These are phyloP conservation scores for Puffinus mauretanicus DNA, from an alignment of 2,113 vertebrate genomes.

Conservation along the genomic window DNA sequence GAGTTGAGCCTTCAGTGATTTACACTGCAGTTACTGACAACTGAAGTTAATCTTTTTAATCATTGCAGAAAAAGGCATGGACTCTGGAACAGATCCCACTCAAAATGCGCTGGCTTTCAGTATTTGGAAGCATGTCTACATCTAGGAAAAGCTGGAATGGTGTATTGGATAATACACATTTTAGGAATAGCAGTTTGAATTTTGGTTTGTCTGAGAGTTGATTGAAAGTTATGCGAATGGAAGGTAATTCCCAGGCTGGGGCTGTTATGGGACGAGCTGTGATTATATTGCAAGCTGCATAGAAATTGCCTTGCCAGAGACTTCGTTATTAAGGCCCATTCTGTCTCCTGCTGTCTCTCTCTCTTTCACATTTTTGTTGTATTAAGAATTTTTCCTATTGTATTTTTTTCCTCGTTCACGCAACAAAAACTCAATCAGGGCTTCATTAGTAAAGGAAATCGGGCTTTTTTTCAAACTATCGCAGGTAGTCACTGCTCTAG, in stretches of 20 bases:
- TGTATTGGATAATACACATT: accelerated
- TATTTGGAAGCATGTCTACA: accelerated
- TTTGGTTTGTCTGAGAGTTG: neutral
- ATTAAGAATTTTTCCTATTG: neutral
- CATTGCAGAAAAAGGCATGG: neutral
- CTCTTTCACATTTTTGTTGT: accelerated
- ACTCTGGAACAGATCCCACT: neutral
- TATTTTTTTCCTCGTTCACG: neutral
- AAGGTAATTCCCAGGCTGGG: neutral
- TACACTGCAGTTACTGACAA: neutral
- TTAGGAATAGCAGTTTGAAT: accelerated
- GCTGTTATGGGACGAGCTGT: accelerated
- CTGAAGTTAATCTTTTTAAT: neutral
- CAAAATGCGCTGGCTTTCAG: too few relatives aligned
- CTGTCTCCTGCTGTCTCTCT: neutral
- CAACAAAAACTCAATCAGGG: neutral
- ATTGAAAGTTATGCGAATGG: accelerated
- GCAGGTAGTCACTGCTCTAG: neutral
- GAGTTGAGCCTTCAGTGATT: neutral
- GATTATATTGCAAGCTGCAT: accelerated
- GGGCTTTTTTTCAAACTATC: accelerated
- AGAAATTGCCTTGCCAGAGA: neutral
- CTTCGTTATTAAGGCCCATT: neutral
- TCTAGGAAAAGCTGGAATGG: neutral
- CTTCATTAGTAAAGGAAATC: neutral